Evolutionary conservation across 2,797 vertebrate species (phyloP), one percentile per base, ranked within the genome.

Genomic region (Hippopotamyrus pictus): DNA sequence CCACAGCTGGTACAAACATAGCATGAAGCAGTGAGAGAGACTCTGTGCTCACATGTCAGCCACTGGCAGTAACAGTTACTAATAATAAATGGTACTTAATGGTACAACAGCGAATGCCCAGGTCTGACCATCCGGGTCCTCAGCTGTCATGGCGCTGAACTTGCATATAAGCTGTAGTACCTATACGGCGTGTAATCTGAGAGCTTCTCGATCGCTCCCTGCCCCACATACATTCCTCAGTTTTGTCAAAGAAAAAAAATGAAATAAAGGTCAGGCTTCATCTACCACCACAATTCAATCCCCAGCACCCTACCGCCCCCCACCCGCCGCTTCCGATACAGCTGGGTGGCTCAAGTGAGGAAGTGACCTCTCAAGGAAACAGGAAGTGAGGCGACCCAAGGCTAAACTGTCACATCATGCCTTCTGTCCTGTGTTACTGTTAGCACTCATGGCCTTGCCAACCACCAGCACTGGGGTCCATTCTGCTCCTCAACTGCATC

Each of bases 341-440:
- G 91, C 92, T 90, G 92, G 11, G 87, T 90, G 92, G 92, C 93
- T 92, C 92, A 92, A 95, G 94, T 90, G 95, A 95, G 96, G 96
- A 96, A 96, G 92, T 95, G 94, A 95, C 95, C 95, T 95, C 91
- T 94, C 93, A 92, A 94, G 94, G 95, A 95, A 95, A 95, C 94
- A 95, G 96, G 96, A 96, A 95, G 94, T 95, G 94, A 96, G 94
- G 95, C 93, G 93, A 93, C 91, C 91, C 76, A 19, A 25, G 91
- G 93, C 93, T 92, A 90, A 91, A 92, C 92, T 88, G 41, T 48
- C 76, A 91, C 69, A 76, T 76, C 5, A 41, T 8, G 69, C 88
- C 91, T 93, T 93, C 94, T 93, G 89, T 89, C 73, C 85, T 48
- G 53, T 84, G 8, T 46, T 46, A 83, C 51, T 59, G 25, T 89